Percentiles rank a stretch among this genome's conserved stretches.
Conservation (phyloP, 2,888 invertebrate species). For the Sericinus montela region DNA sequence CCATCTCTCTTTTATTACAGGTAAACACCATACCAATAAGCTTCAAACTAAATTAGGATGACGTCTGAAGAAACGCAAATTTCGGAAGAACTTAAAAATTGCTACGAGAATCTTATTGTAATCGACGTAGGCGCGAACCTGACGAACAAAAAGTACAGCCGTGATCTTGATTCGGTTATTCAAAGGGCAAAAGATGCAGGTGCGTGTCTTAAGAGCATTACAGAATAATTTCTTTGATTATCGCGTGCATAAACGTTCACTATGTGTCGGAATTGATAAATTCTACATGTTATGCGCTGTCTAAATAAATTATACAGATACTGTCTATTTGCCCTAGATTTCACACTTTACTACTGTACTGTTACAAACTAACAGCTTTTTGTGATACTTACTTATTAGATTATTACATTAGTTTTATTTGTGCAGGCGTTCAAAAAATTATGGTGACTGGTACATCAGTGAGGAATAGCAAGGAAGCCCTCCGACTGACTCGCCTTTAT, state of each 20-base stretch:
- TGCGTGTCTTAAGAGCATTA: conserved; percentile 43
- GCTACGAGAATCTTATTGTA: conserved; percentile 94
- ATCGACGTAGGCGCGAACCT: conserved; percentile 96
- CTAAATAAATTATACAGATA: conserved; percentile 2
- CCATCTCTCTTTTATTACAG: conserved; percentile 36
- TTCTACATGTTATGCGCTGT: background rate
- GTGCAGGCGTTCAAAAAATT: conserved; percentile 92
- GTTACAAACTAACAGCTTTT: background rate
- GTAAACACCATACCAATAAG: conserved; percentile 74
- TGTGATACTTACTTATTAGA: too few species aligned
- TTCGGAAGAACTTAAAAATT: conserved; percentile 83
- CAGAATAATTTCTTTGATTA: conserved; percentile 11
- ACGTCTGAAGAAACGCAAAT: conserved; percentile 75
- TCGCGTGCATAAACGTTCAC: conserved; percentile 29
- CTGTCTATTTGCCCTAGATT: background rate
- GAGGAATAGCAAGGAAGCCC: conserved; percentile 92
- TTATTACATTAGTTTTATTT: background rate
- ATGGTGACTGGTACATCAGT: conserved; percentile 96
- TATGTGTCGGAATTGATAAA: conserved; percentile 3
- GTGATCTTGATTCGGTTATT: conserved; percentile 94
- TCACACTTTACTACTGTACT: background rate
- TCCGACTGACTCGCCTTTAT: conserved; percentile 92
- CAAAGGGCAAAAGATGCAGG: conserved; percentile 96
- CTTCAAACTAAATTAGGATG: conserved; percentile 69
- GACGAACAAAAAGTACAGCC: conserved; percentile 94